Conservation (phyloP, 1,140 invertebrate species). For the Yoshiicerus persimilis region DNA sequence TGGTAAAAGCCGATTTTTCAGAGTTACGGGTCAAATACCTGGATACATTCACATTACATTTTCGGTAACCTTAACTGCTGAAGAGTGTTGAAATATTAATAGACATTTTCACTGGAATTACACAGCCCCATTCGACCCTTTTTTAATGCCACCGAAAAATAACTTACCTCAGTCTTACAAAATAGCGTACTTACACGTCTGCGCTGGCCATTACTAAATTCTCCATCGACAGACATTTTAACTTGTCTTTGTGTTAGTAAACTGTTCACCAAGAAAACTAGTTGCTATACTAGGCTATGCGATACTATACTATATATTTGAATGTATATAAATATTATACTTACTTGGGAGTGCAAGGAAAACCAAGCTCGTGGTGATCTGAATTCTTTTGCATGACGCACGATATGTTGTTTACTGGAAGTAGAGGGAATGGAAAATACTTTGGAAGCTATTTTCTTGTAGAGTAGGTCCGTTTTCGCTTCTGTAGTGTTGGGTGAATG, state of each 20-base stretch:
- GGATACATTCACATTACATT: background rate
- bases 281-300: background rate
- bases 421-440: background rate
- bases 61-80: background rate
- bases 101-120: background rate
- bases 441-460: background rate
- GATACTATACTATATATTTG: background rate
- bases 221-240: background rate
- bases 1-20: background rate
- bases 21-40: background rate
- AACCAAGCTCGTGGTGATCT: background rate
- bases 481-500: background rate
- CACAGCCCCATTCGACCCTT: background rate
- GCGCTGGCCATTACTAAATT: background rate
- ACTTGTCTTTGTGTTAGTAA: background rate
- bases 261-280: too few species aligned
- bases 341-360: background rate
- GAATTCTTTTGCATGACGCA: slow-evolving; percentile 21
- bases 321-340: background rate
- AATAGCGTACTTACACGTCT: background rate
- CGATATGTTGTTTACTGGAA: background rate
- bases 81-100: slow-evolving; percentile 16
- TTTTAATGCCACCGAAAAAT: background rate
- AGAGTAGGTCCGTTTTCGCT: background rate
- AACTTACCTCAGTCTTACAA: background rate